Conservation (phyloP, 2,888 invertebrate species). For the Agrochola circellaris region DNA sequence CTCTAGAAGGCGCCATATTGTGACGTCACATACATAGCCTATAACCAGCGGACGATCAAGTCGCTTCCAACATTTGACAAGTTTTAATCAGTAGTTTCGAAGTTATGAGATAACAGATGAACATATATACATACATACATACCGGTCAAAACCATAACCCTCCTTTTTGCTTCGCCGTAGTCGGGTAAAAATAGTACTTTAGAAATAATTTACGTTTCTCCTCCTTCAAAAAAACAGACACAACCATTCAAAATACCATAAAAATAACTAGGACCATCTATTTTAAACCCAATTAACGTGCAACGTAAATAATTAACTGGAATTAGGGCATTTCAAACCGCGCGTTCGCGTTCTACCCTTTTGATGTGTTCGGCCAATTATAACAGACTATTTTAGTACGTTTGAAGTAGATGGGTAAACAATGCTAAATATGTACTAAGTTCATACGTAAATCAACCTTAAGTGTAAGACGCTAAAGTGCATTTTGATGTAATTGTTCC, state of each 20-base stretch:
- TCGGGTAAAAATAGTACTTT: too few species aligned
- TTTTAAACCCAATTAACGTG: conserved; percentile 58
- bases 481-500: conserved; percentile 3
- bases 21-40: too few species aligned
- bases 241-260: conserved; percentile 36
- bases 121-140: too few species aligned
- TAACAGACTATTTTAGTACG: conserved; percentile 44
- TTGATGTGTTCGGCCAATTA: conserved; percentile 56
- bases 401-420: conserved; percentile 44
- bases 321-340: conserved; percentile 59
- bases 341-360: conserved; percentile 36
- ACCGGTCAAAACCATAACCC: too few species aligned
- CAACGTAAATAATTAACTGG: conserved; percentile 51
- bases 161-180: too few species aligned
- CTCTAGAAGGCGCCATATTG: too few species aligned
- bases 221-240: neutral
- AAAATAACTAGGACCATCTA: conserved; percentile 51
- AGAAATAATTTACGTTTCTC: conserved; percentile 8
- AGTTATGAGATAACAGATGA: too few species aligned
- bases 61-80: too few species aligned
- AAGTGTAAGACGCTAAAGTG: neutral
- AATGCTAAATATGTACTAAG: conserved; percentile 4
- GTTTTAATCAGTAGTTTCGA: too few species aligned
- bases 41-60: too few species aligned
- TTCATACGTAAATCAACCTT: conserved; percentile 13